Evolutionary conservation across 2,888 invertebrate genomes (phyloP).

Genomic region (Heteromyza rotundicornis): DNA sequence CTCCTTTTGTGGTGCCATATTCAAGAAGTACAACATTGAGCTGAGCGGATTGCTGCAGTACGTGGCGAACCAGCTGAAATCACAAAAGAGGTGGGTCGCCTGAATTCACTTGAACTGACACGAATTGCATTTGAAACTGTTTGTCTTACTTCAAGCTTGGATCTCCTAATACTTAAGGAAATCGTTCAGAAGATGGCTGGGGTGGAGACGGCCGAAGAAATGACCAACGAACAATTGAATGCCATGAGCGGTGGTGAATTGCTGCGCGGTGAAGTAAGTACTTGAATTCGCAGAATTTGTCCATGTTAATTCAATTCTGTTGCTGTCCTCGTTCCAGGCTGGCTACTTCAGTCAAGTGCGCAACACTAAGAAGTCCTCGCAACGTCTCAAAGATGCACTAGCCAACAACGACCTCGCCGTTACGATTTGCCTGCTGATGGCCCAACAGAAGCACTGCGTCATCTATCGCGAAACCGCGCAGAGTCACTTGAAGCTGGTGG

Average conservation of each 20-base stretch:
- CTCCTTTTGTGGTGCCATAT: constrained; percentile 94
- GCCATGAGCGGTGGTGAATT: constrained; percentile 98
- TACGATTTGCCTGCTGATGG: constrained; percentile 90
- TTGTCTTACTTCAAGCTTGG: constrained; percentile 76
- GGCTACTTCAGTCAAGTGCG: constrained; percentile 97
- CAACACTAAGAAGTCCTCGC: constrained; percentile 94
- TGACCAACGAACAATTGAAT: constrained; percentile 94
- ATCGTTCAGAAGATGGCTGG: constrained; percentile 99
- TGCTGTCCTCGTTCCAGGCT: constrained; percentile 68
- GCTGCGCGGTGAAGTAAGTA: constrained; percentile 87
- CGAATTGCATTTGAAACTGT: too few species aligned
- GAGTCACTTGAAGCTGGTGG: constrained; percentile 87
- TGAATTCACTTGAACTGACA: background rate
- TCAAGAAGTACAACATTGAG: constrained; percentile 97
- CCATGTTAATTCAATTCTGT: background rate
- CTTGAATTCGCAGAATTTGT: too few species aligned
- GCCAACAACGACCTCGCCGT: constrained; percentile 93
- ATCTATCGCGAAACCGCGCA: constrained; percentile 83
- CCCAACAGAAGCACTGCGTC: constrained; percentile 96
- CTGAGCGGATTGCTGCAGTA: constrained; percentile 94
- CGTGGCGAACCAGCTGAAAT: constrained; percentile 95
- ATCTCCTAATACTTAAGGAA: constrained; percentile 92
- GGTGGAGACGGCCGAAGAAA: constrained; percentile 94
- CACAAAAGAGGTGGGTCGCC: constrained; percentile 84
- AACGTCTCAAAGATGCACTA: constrained; percentile 92